Conservation (phyloP, 2,113 vertebrate species). For the Aspiorhynchus laticeps region DNA sequence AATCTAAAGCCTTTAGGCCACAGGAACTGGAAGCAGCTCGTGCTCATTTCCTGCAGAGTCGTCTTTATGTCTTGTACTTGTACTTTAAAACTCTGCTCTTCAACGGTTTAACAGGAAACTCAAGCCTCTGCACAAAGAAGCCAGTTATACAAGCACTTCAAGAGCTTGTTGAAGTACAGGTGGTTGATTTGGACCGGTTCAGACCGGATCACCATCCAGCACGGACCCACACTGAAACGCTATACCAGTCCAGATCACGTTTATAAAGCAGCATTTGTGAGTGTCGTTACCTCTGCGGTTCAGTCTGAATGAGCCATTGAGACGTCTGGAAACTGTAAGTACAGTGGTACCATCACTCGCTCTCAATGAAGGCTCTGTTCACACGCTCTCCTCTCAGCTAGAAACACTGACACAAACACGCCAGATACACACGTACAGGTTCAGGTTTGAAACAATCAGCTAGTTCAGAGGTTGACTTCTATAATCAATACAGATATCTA, state of each 20-base stretch:
- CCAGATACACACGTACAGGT: not conserved
- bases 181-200: not conserved
- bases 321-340: constrained; percentile 39
- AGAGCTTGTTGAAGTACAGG: not conserved
- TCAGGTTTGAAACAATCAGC: not conserved
- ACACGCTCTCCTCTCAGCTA: not conserved
- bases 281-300: not conserved
- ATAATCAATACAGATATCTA: not conserved
- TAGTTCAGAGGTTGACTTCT: not conserved
- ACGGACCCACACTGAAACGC: not conserved
- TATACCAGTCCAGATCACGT: not conserved
- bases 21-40: constrained; percentile 11
- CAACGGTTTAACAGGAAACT: constrained; percentile 3
- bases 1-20: not conserved
- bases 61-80: not conserved
- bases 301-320: constrained; percentile 47
- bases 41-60: not conserved
- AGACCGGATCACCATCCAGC: not conserved
- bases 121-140: not conserved
- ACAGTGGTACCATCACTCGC: constrained; percentile 18
- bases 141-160: not conserved
- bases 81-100: not conserved
- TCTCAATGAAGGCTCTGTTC: constrained; percentile 38
- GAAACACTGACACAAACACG: not conserved
- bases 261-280: constrained; percentile 32